Evolutionary conservation across 2,113 vertebrate species (phyloP).

Genomic region (Pygoscelis adeliae): DNA sequence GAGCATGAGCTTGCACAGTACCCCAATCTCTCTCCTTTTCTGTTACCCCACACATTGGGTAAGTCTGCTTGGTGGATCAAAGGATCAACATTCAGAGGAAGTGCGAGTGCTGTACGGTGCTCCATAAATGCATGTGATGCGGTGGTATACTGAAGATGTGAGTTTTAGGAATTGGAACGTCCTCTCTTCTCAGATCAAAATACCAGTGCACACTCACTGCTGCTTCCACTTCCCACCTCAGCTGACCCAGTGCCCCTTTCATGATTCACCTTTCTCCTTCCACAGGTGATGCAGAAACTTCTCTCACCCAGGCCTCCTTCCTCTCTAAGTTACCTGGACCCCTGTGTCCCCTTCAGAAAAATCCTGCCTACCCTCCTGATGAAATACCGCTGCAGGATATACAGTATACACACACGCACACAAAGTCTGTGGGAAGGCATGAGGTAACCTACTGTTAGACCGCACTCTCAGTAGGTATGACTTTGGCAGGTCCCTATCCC

Average conservation of each 20-base stretch:
- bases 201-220: not conserved
- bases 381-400: not conserved
- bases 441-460: not conserved
- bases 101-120: rapidly evolving
- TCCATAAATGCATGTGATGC: not conserved
- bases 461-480: not conserved
- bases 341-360: not conserved
- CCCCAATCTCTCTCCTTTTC: not conserved
- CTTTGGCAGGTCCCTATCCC: not conserved
- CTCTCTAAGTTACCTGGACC: not conserved
- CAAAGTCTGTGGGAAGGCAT: not conserved
- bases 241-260: not conserved
- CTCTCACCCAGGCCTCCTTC: not conserved
- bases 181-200: not conserved
- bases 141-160: not conserved
- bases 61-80: not conserved
- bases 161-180: not conserved
- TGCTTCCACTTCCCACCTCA: not conserved
- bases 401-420: too few species aligned
- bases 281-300: not conserved
- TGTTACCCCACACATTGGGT: not conserved
- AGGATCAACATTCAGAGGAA: not conserved
- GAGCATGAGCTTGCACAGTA: not conserved
- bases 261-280: not conserved
- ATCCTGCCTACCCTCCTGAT: not conserved